A percentile compares a stretch with the other conserved stretches of the same genome.
Evolutionary conservation across 2,113 vertebrate species (phyloP).

Genomic region (Eulacestoma nigropectus): DNA sequence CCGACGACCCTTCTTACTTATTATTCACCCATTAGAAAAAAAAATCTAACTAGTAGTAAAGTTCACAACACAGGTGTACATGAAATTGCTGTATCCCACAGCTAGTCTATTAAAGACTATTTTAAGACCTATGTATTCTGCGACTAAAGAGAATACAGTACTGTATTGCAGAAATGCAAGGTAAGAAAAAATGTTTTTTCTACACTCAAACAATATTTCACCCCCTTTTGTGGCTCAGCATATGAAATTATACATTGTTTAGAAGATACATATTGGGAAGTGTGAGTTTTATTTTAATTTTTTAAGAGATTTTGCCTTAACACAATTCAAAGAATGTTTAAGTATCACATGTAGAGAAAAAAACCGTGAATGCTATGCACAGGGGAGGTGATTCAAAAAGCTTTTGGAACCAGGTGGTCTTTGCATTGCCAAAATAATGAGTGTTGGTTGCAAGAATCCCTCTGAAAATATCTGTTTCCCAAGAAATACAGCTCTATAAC

Average conservation of each 20-base stretch:
- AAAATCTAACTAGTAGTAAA: not conserved
- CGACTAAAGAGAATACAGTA: fast-evolving
- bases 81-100: not conserved
- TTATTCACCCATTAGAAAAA: not conserved
- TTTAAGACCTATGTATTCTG: not conserved
- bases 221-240: not conserved
- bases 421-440: not conserved
- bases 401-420: not conserved
- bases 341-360: not conserved
- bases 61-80: not conserved
- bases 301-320: not conserved
- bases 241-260: not conserved
- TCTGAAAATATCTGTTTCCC: not conserved
- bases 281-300: not conserved
- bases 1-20: not conserved
- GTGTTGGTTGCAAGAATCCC: not conserved
- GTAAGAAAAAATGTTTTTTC: not conserved
- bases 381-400: not conserved
- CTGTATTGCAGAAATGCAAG: not conserved
- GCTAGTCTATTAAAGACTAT: not conserved
- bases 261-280: not conserved
- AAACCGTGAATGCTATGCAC: not conserved
- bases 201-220: not conserved
- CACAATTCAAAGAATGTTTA: not conserved
- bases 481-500: not conserved